Base-by-base conservation (phyloP, 1,140 invertebrate species). In the Saccostrea echinata region DNA sequence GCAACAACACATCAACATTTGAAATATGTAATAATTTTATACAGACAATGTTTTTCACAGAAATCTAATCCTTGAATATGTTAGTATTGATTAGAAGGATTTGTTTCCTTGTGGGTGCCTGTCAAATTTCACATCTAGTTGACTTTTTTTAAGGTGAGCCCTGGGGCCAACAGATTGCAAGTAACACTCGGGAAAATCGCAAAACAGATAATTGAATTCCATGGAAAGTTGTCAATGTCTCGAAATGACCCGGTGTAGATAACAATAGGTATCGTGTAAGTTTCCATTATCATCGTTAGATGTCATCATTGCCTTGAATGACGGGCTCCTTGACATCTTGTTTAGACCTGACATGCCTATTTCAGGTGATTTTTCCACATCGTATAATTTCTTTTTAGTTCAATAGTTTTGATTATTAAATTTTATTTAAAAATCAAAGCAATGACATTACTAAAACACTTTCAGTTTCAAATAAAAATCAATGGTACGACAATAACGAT, bases 161-260 rank as follows among this genome's bases (percentile, higher is more conserved):
- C 68, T 33, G 27, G 27, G 68, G 68, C 24, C 68, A 16, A 9
- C 18, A 18, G 3, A 76, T 76, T 76, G 68, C 68, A 76, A 76
- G 68, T 76, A 76, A 76, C 68, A 27, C 68, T 76, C 68, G 24
- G 27, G 27, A 76, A 76, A 76, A 76, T 76, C 68, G 68, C 27
- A 76, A 76, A 76, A 76, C 27, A 76, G 68, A 76, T 76, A 76
- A 35, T 76, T 76, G 68, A 76, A 76, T 30, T 30, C 68, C 27
- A 16, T 35, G 27, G 27, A 18, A 76, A 76, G 27, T 27, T 76
- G 68, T 76, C 68, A 76, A 76, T 76, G 13, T 76, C 30, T 76
- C 11, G 68, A 76, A 76, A 76, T 76, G 11, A 76, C 30, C 68
- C 11, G 27, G 68, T 30, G 68, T 33, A 76, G 30, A 33, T 76